Base-by-base conservation (phyloP, 2,797 vertebrate genomes). In the Microcaecilia unicolor region DNA sequence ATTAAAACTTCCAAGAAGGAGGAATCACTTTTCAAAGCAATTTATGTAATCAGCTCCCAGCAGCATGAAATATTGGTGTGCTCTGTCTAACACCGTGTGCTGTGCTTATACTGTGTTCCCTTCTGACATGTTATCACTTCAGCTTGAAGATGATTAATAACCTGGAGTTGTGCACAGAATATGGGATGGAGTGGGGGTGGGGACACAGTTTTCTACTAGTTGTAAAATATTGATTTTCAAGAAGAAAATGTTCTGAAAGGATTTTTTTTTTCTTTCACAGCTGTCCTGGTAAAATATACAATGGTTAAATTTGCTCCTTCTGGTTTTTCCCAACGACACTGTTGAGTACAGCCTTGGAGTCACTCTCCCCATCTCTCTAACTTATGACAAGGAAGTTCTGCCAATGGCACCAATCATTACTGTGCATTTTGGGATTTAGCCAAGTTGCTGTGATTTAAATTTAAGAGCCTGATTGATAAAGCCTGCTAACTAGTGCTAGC, bases 1-100 rank as follows among this genome's bases (percentile, higher is more conserved):
- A 52, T 50, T 25, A 17, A 22, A 38, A 40, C 41, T 48, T 55
- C 32, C n/a, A 27, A 22, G 24, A 25, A 13, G 29, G n/a, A 17
- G 21, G 27, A 33, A 54, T 48, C 26, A 15, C 16, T 38, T 27
- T 25, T 37, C 34, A n/a, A n/a, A n/a, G n/a, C n/a, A n/a, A n/a
- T n/a, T n/a, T n/a, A 18, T 2, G 0, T 10, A 17, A 21, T 13
- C 17, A 46, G 41, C 31, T 23, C 21, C 4, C 8, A 46, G 43
- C 24, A 14, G 20, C 12, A n/a, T 1, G 7, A 34, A 32, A 27
- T 22, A 27, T 3, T 2, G 14, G 14, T 28, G 22, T 2, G 1
- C n/a, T 1, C 4, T 13, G 13, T 26, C 27, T 32, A 6, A 10
- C 0, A 1, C n/a, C n/a, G 19, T 8, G 17, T 15, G 18, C 16